phyloP scores from a whole-genome alignment of 2,113 vertebrate species.

The Nothocercus julius region DNA sequence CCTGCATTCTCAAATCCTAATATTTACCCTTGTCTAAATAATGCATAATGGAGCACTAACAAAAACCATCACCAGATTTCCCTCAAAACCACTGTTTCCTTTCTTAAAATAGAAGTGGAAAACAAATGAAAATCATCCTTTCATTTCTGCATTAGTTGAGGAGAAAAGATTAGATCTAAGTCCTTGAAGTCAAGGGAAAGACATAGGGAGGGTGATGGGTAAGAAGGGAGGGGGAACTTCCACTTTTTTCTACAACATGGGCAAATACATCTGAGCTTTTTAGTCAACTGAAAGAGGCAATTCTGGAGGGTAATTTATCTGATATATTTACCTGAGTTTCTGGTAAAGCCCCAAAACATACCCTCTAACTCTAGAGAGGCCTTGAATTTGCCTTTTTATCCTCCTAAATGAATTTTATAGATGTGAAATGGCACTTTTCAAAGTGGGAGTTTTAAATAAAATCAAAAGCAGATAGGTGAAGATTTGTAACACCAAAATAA shows the following conservation, averaged over 20 bases:
- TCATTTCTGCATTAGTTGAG: background rate
- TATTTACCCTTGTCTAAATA: slow-evolving; percentile 25
- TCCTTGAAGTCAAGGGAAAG: background rate
- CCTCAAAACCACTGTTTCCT: background rate
- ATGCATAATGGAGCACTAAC: background rate
- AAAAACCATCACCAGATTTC: background rate
- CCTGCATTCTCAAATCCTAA: slow-evolving; percentile 3
- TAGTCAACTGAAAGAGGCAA: background rate
- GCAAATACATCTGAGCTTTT: background rate
- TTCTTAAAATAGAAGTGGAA: background rate
- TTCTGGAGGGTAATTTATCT: background rate
- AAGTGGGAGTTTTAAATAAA: background rate
- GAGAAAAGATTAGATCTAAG: background rate
- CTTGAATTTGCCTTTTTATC: background rate
- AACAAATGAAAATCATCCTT: background rate
- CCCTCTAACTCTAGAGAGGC: background rate
- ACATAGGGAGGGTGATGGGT: background rate
- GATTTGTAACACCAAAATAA: background rate
- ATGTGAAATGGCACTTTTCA: background rate
- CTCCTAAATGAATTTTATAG: background rate
- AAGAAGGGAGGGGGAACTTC: background rate
- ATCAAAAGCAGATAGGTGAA: background rate
- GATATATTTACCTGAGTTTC: background rate
- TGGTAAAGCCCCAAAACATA: background rate
- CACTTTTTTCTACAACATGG: background rate